Evolutionary conservation across 1,140 invertebrate genomes (phyloP).

Genomic region (Steinernema feltiae): DNA sequence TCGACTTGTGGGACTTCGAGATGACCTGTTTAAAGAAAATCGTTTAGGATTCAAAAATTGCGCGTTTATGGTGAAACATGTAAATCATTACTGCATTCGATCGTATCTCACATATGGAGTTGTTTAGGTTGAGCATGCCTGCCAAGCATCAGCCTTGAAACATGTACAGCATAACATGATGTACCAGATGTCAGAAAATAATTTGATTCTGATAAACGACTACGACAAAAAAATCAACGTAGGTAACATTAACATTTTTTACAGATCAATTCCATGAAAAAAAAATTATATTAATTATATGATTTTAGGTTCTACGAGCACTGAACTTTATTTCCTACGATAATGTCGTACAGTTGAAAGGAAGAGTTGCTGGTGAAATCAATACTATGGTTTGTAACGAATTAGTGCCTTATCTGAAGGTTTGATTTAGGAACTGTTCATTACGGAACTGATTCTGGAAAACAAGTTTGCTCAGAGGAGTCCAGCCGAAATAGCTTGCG

Average conservation of each 20-base stretch:
- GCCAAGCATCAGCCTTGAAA: neutral
- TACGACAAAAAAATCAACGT: conserved; percentile 72
- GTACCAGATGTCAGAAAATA: conserved; percentile 69
- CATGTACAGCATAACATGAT: conserved; percentile 20
- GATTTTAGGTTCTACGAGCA: conserved; percentile 68
- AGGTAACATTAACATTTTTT: neutral
- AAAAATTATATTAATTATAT: no score
- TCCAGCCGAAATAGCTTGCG: conserved; percentile 78
- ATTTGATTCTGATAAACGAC: conserved; percentile 77
- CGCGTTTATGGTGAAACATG: conserved; percentile 37
- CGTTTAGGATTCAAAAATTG: conserved; percentile 33
- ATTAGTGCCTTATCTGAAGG: neutral
- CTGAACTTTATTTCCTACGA: conserved; percentile 69
- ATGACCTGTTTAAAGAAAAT: conserved; percentile 61
- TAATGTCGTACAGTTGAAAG: conserved; percentile 73
- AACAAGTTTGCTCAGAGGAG: conserved; percentile 70
- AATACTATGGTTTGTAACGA: conserved; percentile 64
- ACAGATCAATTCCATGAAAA: no score
- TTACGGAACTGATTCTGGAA: conserved; percentile 89
- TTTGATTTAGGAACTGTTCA: conserved; percentile 71
- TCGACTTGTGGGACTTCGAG: conserved; percentile 69
- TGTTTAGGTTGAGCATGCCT: conserved; percentile 12
- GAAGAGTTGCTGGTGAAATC: conserved; percentile 89
- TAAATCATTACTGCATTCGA: conserved; percentile 19
- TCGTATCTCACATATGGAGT: neutral